Conservation (phyloP, 2,113 vertebrate genomes). For the Cygnus buccinator region DNA sequence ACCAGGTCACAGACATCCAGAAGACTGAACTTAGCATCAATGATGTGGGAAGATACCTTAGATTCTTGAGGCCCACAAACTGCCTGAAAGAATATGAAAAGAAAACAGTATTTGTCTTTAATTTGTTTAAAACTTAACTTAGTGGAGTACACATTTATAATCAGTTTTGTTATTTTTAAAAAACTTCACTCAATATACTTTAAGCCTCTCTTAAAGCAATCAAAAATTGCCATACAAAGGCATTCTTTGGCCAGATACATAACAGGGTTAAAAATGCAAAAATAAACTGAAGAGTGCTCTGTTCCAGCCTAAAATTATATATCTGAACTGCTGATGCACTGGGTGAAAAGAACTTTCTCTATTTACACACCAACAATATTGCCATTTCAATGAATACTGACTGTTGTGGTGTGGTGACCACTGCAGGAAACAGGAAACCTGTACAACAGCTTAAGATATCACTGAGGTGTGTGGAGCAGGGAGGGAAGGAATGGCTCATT, state of each 20-base stretch:
- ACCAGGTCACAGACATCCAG: constrained; percentile 94
- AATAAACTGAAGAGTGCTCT: not conserved
- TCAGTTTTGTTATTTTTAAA: not conserved
- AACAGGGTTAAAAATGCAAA: not conserved
- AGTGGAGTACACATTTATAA: not conserved
- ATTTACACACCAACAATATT: not conserved
- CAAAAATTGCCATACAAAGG: not conserved
- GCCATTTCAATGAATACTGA: not conserved
- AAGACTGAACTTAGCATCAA: constrained; percentile 88
- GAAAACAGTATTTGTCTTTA: not conserved
- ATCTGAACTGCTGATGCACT: not conserved
- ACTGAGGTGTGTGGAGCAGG: not conserved
- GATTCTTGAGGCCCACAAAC: constrained; percentile 73
- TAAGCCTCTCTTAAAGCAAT: not conserved
- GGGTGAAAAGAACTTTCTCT: not conserved
- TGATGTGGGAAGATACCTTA: constrained; percentile 81
- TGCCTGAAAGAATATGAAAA: constrained; percentile 76
- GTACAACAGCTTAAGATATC: not conserved
- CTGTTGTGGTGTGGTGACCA: not conserved
- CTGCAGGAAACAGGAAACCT: not conserved
- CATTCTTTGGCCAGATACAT: not conserved
- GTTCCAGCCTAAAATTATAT: not conserved
- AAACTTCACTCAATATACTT: not conserved
- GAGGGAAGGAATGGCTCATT: not conserved
- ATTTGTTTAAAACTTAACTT: not conserved